phyloP scores from a whole-genome alignment of 1,140 invertebrate species.

The Drosophila orena region DNA sequence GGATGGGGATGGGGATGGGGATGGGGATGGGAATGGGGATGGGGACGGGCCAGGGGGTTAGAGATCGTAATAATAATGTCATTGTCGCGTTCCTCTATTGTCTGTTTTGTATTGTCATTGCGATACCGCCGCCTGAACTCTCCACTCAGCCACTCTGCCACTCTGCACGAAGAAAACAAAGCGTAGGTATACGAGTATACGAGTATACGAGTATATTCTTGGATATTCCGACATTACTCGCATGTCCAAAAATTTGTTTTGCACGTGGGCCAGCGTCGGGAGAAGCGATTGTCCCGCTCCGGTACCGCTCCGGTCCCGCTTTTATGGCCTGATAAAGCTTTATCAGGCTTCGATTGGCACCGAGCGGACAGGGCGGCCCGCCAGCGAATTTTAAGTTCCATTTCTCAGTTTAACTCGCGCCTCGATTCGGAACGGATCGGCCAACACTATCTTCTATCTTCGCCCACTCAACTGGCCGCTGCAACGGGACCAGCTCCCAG shows the following conservation, averaged over 20 bases:
- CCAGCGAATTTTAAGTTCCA: conserved; percentile 36
- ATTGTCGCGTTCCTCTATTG: conserved; percentile 72
- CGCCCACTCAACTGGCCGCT: not conserved
- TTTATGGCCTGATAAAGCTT: conserved; percentile 61
- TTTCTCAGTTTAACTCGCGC: conserved; percentile 65
- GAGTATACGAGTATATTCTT: too few species aligned
- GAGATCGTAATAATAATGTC: conserved; percentile 74
- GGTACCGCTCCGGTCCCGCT: not conserved
- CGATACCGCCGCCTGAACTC: conserved; percentile 18
- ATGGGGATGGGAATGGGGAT: too few species aligned
- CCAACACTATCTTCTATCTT: not conserved
- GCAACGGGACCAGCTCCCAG: conserved; percentile 11
- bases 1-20: not conserved
- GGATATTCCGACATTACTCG: not conserved
- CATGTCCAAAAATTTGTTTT: conserved; percentile 13
- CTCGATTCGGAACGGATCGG: conserved; percentile 52
- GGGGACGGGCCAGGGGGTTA: conserved; percentile 3
- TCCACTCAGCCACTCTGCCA: not conserved
- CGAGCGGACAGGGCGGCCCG: conserved; percentile 11
- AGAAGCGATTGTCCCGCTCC: conserved; percentile 20
- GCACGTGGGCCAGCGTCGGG: conserved; percentile 37
- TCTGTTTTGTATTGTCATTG: conserved; percentile 51
- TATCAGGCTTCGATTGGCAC: conserved; percentile 63
- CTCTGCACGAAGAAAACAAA: conserved; percentile 16
- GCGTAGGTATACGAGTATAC: not conserved